phyloP scores from a whole-genome alignment of 2,113 vertebrate genomes.

The Sturnus vulgaris region DNA sequence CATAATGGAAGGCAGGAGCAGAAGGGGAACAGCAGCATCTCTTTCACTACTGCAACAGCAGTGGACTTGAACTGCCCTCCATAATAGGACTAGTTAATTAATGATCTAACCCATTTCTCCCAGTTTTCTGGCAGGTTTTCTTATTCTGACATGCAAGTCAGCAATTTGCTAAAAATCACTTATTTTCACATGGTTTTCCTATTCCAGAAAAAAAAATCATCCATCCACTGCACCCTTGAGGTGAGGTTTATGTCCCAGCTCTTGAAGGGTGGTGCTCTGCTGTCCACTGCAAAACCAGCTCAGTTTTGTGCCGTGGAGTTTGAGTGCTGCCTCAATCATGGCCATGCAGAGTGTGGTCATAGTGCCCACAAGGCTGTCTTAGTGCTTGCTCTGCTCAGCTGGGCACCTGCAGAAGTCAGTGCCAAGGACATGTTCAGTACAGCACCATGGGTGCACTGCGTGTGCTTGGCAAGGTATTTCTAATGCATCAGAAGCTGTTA shows the following conservation, averaged over 20 bases:
- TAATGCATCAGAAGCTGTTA: background rate
- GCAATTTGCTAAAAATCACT: background rate
- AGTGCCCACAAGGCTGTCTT: background rate
- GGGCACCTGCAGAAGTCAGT: background rate
- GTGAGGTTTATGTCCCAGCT: background rate
- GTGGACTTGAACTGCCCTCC: background rate
- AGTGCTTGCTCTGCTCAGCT: background rate
- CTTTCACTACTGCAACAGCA: background rate
- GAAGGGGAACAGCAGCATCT: background rate
- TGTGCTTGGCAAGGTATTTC: background rate
- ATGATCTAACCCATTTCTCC: background rate
- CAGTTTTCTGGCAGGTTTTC: background rate
- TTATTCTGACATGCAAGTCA: background rate
- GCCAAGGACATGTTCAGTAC: background rate
- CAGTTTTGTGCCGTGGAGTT: background rate
- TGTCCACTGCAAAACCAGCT: background rate
- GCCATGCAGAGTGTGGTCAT: accelerated
- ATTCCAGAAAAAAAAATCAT: background rate
- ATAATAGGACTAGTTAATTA: background rate
- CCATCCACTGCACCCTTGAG: background rate
- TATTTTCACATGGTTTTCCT: background rate
- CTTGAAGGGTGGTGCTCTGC: accelerated
- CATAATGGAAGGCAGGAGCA: background rate
- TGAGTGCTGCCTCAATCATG: background rate
- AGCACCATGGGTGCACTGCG: background rate